A percentile compares a stretch with the other conserved stretches of the same genome.
phyloP scores from a whole-genome alignment of 1,140 invertebrate species.

The Drosophila sp. region DNA sequence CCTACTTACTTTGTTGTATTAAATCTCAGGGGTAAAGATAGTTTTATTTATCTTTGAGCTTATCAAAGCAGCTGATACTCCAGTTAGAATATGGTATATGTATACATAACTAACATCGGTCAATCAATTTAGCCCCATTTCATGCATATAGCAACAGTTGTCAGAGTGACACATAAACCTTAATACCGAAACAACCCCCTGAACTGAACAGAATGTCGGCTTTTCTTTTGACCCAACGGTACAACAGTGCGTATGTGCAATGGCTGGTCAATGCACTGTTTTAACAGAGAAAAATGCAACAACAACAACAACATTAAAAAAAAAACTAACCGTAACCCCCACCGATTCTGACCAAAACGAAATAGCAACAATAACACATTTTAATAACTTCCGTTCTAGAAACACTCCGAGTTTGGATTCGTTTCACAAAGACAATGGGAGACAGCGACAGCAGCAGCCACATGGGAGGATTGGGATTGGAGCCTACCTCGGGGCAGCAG shows the following conservation, averaged over 20 bases:
- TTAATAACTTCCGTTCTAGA: conserved; percentile 80
- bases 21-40: too few relatives aligned
- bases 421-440: conserved; percentile 71
- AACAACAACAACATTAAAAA: background rate
- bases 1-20: too few relatives aligned
- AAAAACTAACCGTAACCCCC: conserved; percentile 36
- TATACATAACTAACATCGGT: background rate
- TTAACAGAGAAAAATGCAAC: conserved; percentile 22
- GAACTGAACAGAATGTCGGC: background rate
- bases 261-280: conserved; percentile 61
- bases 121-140: too few relatives aligned
- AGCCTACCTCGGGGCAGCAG: conserved; percentile 49
- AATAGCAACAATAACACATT: conserved; percentile 56
- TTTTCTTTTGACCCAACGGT: conserved; percentile 11
- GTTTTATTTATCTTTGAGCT: too few relatives aligned
- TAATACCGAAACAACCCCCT: conserved; percentile 52
- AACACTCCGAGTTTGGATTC: conserved; percentile 54
- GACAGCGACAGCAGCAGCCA: background rate
- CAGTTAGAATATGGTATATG: background rate
- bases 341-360: background rate
- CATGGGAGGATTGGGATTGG: conserved; percentile 13
- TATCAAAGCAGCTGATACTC: too few relatives aligned
- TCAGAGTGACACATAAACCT: conserved; percentile 68
- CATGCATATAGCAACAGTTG: conserved; percentile 35
- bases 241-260: conserved; percentile 65